Evolutionary conservation across 2,888 invertebrate genomes (phyloP).

Genomic region (Chrysolina americana): DNA sequence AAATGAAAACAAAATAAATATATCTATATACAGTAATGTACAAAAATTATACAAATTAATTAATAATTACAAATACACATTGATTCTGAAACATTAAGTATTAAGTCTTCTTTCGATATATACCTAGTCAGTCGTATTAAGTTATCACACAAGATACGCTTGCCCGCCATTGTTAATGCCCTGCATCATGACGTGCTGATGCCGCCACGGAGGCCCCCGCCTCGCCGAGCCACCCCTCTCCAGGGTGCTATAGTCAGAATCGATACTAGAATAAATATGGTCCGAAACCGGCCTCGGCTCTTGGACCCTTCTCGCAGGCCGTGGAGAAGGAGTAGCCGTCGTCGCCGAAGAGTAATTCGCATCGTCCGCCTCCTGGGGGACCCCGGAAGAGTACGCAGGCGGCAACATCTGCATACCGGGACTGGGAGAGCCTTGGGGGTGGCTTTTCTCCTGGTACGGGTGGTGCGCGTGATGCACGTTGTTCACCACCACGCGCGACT

Average conservation of each 20-base stretch:
- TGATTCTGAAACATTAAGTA: slow-evolving; percentile 48
- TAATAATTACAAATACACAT: slow-evolving; percentile 58
- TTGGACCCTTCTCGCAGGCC: slow-evolving; percentile 71
- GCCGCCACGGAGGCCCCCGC: slow-evolving; percentile 73
- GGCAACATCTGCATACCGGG: slow-evolving; percentile 73
- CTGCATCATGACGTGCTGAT: slow-evolving; percentile 68
- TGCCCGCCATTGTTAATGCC: slow-evolving; percentile 72
- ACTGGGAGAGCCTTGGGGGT: slow-evolving; percentile 68
- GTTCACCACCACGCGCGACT: slow-evolving; percentile 75
- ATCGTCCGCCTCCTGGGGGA: slow-evolving; percentile 72
- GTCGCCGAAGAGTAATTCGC: slow-evolving; percentile 78
- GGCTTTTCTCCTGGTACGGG: slow-evolving; percentile 70
- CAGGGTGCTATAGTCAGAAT: slow-evolving; percentile 88
- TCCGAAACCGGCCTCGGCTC: slow-evolving; percentile 86
- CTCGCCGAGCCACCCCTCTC: slow-evolving; percentile 77
- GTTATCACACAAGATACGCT: slow-evolving; percentile 81
- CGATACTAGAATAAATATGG: slow-evolving; percentile 92
- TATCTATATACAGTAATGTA: slow-evolving; percentile 70
- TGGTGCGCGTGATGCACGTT: slow-evolving; percentile 71
- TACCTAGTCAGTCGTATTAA: slow-evolving; percentile 69
- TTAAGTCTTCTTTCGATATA: slow-evolving; percentile 55
- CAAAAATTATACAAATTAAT: slow-evolving; percentile 69
- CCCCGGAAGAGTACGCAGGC: slow-evolving; percentile 67
- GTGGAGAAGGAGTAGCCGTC: slow-evolving; percentile 77
- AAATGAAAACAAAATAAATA: slow-evolving; percentile 70